Evolutionary conservation across 2,888 invertebrate genomes (phyloP).

Genomic region (Phengaris alcon): DNA sequence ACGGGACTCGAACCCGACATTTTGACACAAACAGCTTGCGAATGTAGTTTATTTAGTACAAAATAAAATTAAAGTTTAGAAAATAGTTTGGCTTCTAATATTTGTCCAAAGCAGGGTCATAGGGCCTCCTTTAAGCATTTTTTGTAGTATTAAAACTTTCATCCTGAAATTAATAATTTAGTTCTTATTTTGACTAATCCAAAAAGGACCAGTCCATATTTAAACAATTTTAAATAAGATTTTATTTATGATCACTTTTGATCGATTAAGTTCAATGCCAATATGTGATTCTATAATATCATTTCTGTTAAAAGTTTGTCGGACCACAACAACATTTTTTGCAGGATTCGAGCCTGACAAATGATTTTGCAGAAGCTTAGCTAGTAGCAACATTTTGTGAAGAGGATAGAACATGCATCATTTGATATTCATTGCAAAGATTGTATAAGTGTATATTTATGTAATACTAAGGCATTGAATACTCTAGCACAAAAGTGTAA

Average conservation of each 20-base stretch:
- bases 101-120: neutral
- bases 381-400: too few relatives aligned
- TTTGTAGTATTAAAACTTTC: neutral
- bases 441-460: too few relatives aligned
- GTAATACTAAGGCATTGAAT: too few relatives aligned
- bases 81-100: neutral
- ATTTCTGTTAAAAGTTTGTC: too few relatives aligned
- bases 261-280: too few relatives aligned
- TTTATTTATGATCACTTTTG: neutral
- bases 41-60: neutral
- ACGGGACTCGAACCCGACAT: slow-evolving; percentile 35
- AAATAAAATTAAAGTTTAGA: neutral
- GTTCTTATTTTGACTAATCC: neutral
- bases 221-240: neutral
- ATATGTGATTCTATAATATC: too few relatives aligned
- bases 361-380: neutral
- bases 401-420: neutral
- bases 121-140: neutral
- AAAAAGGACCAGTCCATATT: neutral
- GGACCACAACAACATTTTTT: too few relatives aligned
- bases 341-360: slow-evolving; percentile 1
- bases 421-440: too few relatives aligned
- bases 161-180: neutral
- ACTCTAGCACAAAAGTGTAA: too few relatives aligned
- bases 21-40: neutral